Conservation (phyloP, 1,140 invertebrate genomes). For the Cherax quadricarinatus region DNA sequence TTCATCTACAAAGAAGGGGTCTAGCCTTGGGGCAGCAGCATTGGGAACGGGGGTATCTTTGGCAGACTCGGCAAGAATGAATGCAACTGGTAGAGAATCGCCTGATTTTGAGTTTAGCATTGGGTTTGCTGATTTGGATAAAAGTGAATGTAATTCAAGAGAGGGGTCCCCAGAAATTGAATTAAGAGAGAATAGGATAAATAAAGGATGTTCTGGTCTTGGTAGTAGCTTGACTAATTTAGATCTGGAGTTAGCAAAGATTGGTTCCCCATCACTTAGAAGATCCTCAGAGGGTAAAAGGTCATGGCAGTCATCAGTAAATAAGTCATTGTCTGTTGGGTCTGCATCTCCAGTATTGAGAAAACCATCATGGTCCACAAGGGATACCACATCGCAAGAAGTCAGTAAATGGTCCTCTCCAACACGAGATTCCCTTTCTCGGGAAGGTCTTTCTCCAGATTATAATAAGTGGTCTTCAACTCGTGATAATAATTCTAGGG, state of each 20-base stretch:
- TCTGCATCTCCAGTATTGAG: conserved; percentile 31
- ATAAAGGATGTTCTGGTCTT: conserved; percentile 2
- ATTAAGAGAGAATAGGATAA: neutral
- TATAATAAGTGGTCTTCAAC: conserved; percentile 8
- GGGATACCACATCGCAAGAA: neutral
- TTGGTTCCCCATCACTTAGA: conserved; percentile 30
- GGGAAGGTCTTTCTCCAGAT: neutral
- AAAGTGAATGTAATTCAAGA: conserved; percentile 18
- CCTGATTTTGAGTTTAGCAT: conserved; percentile 51
- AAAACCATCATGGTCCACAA: conserved; percentile 9
- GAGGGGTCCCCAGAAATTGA: conserved; percentile 28
- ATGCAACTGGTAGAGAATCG: conserved; percentile 49
- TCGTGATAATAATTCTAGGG: neutral
- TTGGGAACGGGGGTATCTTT: conserved; percentile 41
- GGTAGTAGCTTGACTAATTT: conserved; percentile 26
- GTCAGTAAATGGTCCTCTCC: conserved; percentile 26
- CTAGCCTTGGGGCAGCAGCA: conserved; percentile 49
- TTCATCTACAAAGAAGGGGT: conserved; percentile 47
- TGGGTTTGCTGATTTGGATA: conserved; percentile 4
- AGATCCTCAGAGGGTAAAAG: conserved; percentile 32
- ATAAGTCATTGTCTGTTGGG: conserved; percentile 10
- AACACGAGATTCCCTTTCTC: neutral
- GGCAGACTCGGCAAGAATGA: conserved; percentile 29
- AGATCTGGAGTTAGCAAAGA: conserved; percentile 15
- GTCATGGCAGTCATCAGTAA: conserved; percentile 24